phyloP scores from a whole-genome alignment of 2,888 invertebrate species.

The Metellina segmentata region DNA sequence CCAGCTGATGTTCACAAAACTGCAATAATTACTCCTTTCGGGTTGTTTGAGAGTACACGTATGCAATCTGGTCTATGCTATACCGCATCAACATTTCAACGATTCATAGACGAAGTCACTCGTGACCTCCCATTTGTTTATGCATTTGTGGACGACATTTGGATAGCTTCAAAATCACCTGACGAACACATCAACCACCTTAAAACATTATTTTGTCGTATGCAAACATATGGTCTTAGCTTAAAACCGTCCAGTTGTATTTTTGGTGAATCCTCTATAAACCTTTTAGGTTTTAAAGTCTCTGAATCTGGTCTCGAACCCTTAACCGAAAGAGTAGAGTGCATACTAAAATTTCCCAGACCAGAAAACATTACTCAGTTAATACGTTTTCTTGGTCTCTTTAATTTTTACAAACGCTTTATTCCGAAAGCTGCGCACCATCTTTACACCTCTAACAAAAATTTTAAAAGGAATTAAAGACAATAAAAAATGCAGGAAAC shows the following conservation, averaged over 20 bases:
- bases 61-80: background rate
- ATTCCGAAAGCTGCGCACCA: too few species aligned
- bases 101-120: too few species aligned
- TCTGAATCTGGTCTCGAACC: background rate
- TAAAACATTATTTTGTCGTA: background rate
- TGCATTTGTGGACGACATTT: background rate
- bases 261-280: too few species aligned
- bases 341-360: background rate
- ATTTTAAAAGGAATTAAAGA: too few species aligned
- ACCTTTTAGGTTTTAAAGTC: background rate
- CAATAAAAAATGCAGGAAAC: too few species aligned
- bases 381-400: too few species aligned
- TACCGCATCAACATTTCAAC: background rate
- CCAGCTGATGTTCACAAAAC: too few species aligned
- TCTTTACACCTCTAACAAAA: too few species aligned
- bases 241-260: background rate
- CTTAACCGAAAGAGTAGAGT: background rate
- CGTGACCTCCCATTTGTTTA: too few species aligned
- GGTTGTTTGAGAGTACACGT: background rate
- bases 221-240: background rate
- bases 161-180: background rate
- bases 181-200: background rate
- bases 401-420: too few species aligned
- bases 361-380: too few species aligned
- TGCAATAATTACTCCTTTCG: background rate